Percentiles rank a stretch among this genome's conserved stretches.
These are phyloP conservation scores for Epirrhoe tristata DNA, from an alignment of 2,888 invertebrate species.

Conservation along the genomic window DNA sequence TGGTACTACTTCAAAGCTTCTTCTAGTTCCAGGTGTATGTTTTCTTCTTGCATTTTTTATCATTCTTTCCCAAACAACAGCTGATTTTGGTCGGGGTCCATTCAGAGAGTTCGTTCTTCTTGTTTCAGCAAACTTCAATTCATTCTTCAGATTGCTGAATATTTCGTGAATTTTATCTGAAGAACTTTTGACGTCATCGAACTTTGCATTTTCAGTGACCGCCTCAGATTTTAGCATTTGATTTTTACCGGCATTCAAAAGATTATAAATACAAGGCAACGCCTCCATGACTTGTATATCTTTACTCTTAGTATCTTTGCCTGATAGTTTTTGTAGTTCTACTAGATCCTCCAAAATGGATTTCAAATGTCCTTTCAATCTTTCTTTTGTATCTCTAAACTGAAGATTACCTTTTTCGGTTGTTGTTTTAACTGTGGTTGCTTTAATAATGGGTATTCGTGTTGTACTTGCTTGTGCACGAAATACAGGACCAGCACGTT, in stretches of 20 bases:
- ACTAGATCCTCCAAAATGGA: constrained; percentile 69
- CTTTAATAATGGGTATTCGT: neutral
- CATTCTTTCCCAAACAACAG: constrained; percentile 69
- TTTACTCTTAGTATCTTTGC: constrained; percentile 47
- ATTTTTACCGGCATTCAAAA: constrained; percentile 47
- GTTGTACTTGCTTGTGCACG: constrained; percentile 26
- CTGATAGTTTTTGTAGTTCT: constrained; percentile 64
- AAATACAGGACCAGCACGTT: constrained; percentile 27
- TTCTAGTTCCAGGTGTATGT: constrained; percentile 50
- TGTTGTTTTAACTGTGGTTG: constrained; percentile 1
- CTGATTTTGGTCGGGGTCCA: constrained; percentile 62
- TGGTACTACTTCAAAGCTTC: constrained; percentile 47
- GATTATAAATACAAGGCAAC: constrained; percentile 72
- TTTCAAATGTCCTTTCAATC: constrained; percentile 71
- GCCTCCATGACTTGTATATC: constrained; percentile 62
- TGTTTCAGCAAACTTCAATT: constrained; percentile 50
- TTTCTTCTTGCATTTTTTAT: constrained; percentile 60
- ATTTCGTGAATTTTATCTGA: constrained; percentile 58
- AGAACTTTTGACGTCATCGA: constrained; percentile 24
- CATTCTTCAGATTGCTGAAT: constrained; percentile 61
- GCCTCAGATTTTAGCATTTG: neutral
- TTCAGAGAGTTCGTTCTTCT: constrained; percentile 52
- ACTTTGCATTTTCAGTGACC: constrained; percentile 31
- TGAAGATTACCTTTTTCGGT: constrained; percentile 24
- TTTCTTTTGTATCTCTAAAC: constrained; percentile 61